These are phyloP conservation scores for Ecliptopera silaceata DNA, from an alignment of 2,888 invertebrate species.

Conservation along the genomic window DNA sequence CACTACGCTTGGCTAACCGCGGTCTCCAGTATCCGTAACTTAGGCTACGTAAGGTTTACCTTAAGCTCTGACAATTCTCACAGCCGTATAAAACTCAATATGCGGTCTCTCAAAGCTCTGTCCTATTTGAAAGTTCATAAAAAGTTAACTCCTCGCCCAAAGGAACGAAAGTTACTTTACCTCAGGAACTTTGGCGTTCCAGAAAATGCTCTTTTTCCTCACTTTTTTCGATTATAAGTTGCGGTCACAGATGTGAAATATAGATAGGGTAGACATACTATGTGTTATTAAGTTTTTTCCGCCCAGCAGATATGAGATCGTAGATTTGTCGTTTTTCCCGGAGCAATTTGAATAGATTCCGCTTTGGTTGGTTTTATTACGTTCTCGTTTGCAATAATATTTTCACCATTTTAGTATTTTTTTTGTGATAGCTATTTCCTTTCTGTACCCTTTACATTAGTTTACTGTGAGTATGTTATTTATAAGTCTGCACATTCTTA, in stretches of 20 bases:
- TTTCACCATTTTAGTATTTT: not conserved
- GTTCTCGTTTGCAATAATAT: not conserved
- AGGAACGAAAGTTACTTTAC: constrained; percentile 27
- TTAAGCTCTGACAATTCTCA: not conserved
- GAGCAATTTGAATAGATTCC: constrained; percentile 11
- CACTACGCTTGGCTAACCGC: too few species aligned
- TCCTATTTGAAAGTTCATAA: constrained; percentile 39
- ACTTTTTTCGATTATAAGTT: constrained; percentile 39
- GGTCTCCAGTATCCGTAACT: too few species aligned
- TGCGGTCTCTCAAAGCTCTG: constrained; percentile 34
- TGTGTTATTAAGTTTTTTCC: constrained; percentile 26
- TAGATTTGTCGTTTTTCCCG: constrained; percentile 5
- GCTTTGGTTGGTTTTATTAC: not conserved
- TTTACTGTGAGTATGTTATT: too few species aligned
- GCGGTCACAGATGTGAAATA: constrained; percentile 31
- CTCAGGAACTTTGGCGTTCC: constrained; percentile 20
- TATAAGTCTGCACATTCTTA: too few species aligned
- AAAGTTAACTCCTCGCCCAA: constrained; percentile 38
- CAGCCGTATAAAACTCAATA: constrained; percentile 4
- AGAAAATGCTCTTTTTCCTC: constrained; percentile 30
- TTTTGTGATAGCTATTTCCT: not conserved
- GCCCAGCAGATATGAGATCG: constrained; percentile 10
- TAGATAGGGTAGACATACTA: constrained; percentile 24
- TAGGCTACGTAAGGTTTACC: too few species aligned
- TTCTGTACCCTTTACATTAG: not conserved